Evolutionary conservation across 2,888 invertebrate genomes (phyloP), one percentile per base, ranked within the genome.

Genomic region (Cheiracanthium punctorium): DNA sequence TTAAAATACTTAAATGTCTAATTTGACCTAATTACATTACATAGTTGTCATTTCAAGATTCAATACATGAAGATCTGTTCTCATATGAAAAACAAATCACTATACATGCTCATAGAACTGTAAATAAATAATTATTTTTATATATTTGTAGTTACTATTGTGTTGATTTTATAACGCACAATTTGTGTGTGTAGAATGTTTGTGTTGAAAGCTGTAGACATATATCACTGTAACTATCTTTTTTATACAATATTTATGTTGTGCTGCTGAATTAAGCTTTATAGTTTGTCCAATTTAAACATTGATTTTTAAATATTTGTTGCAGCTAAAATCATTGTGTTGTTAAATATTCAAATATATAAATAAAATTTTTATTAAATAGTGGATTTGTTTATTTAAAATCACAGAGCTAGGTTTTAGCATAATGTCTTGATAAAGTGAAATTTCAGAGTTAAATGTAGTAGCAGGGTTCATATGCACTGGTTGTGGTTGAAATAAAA

Each of bases 141-240:
- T 84, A 84, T 79, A 84, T 84, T 84, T 84, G 73, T 84, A 84
- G 84, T 33, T 30, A 72, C 48, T 64, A 64, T 72, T 65, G 32
- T 69, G 37, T 79, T 79, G 74, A 74, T 79, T 84, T 84, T 84
- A 84, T 52, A 79, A 48, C 74, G 84, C 77, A 84, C 74, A 84
- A 77, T 58, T 82, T 84, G 79, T 79, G 52, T 70, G 37, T 30
- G 69, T 69, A 69, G 69, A 69, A 32, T 33, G 73, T 79, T 82
- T 77, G 73, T 58, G 37, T 69, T 58, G 29, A 32, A 24, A 17
- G 67, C 24, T 14, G 33, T 48, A 69, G 33, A 73, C 17, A 52
- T 37, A 8, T 67, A 58, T 64, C 12, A 69, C 20, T 69, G 33
- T 69, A 20, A 33, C n/a, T 8, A 67, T 33, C 69, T 33, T 69